Evolutionary conservation across 2,797 vertebrate genomes (phyloP).

Genomic region (Catostomus latipinnis): DNA sequence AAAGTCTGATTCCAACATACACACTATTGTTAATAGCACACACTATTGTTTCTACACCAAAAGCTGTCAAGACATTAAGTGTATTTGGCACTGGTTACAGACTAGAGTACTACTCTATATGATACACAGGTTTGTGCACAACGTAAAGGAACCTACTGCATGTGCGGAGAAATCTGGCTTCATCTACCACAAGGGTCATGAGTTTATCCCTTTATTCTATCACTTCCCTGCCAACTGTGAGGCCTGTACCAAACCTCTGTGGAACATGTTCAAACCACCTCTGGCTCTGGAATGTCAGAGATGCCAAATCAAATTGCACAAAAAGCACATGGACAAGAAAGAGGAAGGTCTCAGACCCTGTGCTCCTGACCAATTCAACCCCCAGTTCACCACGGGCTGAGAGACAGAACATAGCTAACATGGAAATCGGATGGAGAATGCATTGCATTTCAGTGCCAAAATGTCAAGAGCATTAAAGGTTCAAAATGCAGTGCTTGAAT

Average conservation of each 20-base stretch:
- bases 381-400: constrained; percentile 53
- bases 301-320: constrained; percentile 89
- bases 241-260: constrained; percentile 86
- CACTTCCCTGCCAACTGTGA: constrained; percentile 89
- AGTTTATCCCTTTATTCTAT: constrained; percentile 87
- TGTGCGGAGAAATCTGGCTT: constrained; percentile 84
- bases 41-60: neutral
- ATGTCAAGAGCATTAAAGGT: neutral
- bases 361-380: constrained; percentile 42
- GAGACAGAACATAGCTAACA: neutral
- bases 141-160: constrained; percentile 48
- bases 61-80: neutral
- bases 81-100: constrained; percentile 39
- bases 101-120: constrained; percentile 61
- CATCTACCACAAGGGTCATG: constrained; percentile 88
- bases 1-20: constrained; percentile 12
- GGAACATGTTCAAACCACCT: constrained; percentile 89
- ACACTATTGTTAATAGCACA: neutral
- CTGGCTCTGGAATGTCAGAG: constrained; percentile 86
- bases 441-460: neutral
- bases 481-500: neutral
- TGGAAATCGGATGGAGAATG: constrained; percentile 23
- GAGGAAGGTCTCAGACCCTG: constrained; percentile 86
- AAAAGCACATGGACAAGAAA: constrained; percentile 87
- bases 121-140: constrained; percentile 59